phyloP scores from a whole-genome alignment of 2,888 invertebrate species.

The Diaphora mendica region DNA sequence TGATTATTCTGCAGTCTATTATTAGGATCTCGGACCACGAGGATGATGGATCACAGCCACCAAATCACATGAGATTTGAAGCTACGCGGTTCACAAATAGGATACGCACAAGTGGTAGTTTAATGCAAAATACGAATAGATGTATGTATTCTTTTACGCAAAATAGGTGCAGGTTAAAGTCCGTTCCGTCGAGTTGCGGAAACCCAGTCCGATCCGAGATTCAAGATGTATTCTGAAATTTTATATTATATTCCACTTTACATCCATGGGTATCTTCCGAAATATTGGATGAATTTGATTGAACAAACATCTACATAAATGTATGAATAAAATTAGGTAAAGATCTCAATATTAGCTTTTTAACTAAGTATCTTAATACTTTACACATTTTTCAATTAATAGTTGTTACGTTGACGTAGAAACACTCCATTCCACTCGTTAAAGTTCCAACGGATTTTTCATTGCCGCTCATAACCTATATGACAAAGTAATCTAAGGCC shows the following conservation, averaged over 20 bases:
- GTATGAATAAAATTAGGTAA: not conserved
- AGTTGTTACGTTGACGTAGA: too few relatives aligned
- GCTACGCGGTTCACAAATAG: constrained; percentile 57
- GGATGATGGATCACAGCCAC: constrained; percentile 82
- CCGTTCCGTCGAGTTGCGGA: too few relatives aligned
- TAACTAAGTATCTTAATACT: not conserved
- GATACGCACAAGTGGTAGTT: not conserved
- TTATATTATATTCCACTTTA: not conserved
- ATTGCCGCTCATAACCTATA: not conserved
- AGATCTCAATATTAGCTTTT: not conserved
- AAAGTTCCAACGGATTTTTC: too few relatives aligned
- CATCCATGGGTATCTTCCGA: not conserved
- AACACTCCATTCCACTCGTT: too few relatives aligned
- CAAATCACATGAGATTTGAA: constrained; percentile 79
- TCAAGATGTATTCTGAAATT: too few relatives aligned
- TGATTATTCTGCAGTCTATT: constrained; percentile 68
- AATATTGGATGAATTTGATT: too few relatives aligned
- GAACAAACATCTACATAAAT: too few relatives aligned
- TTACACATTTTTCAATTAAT: too few relatives aligned
- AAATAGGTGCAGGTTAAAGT: too few relatives aligned
- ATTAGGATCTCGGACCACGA: constrained; percentile 72
- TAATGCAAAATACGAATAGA: not conserved
- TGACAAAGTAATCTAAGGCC: not conserved
- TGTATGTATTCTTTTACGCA: too few relatives aligned
- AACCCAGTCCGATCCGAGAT: too few relatives aligned